These are phyloP conservation scores for Pseudomyrmex gracilis DNA, from an alignment of 1,140 invertebrate species.

Conservation along the genomic window DNA sequence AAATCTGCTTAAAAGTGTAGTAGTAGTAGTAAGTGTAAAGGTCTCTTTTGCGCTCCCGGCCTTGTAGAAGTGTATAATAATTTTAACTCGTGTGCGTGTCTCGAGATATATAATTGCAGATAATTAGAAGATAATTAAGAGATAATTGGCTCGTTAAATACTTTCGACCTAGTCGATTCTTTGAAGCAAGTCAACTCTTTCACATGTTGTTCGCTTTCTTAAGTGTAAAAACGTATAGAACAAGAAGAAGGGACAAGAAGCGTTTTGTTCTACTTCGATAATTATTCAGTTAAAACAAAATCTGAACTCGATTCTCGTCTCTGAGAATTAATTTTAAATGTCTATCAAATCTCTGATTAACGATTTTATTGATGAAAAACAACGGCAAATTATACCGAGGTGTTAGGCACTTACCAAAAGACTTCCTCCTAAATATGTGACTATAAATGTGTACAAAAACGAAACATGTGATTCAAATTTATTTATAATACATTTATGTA, in stretches of 20 bases:
- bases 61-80: conserved; percentile 47
- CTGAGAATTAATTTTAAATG: too few species aligned
- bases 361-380: too few species aligned
- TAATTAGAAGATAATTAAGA: background rate
- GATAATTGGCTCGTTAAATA: too few species aligned
- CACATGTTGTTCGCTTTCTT: background rate
- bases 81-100: conserved; percentile 31
- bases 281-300: background rate
- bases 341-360: too few species aligned
- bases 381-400: too few species aligned
- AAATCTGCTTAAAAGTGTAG: background rate
- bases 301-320: background rate
- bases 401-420: too few species aligned
- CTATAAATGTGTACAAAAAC: too few species aligned
- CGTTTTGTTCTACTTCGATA: too few species aligned
- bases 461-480: too few species aligned
- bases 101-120: conserved; percentile 14
- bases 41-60: conserved; percentile 51
- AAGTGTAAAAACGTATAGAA: too few species aligned
- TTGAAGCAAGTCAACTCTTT: background rate
- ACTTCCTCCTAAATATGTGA: too few species aligned
- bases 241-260: background rate
- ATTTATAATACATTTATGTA: too few species aligned
- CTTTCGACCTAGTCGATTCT: background rate
- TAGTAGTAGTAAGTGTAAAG: conserved; percentile 39